A percentile compares a stretch with the other conserved stretches of the same genome.
These are phyloP conservation scores for Pseudochromis fuscus DNA, from an alignment of 2,797 vertebrate species.

Conservation along the genomic window DNA sequence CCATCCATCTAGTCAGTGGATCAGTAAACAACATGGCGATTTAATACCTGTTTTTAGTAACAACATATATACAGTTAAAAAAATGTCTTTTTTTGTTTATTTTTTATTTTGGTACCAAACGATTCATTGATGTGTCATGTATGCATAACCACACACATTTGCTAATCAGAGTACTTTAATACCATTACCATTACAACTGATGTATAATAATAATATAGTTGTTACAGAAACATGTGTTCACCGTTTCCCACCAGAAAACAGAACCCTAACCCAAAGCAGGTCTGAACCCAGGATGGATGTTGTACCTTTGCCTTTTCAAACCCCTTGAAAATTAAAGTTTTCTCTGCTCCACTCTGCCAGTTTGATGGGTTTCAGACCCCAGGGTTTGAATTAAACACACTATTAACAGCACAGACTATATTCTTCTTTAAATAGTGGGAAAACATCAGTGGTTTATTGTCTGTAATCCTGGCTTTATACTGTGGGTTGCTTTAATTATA, in stretches of 20 bases:
- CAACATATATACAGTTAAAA: no score
- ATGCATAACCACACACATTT: no score
- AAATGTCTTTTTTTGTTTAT: no score
- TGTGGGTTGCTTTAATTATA: slow-evolving; percentile 46
- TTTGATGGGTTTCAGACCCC: slow-evolving; percentile 7
- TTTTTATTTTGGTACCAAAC: no score
- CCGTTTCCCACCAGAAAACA: background rate
- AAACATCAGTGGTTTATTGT: slow-evolving; percentile 38
- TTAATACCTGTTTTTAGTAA: no score
- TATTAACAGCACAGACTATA: background rate
- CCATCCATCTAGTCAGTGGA: no score
- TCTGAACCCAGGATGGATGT: background rate
- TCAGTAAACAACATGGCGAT: no score
- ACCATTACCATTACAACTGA: background rate
- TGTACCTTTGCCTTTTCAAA: no score
- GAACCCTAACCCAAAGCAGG: background rate
- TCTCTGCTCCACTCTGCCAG: background rate
- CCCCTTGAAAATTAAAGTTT: background rate
- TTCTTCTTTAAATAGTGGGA: slow-evolving; percentile 23
- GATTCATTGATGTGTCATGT: no score
- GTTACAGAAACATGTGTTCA: background rate
- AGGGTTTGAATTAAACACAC: slow-evolving; percentile 18
- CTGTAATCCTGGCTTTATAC: slow-evolving; percentile 40
- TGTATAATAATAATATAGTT: background rate
- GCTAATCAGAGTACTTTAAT: no score